phyloP scores from a whole-genome alignment of 2,113 vertebrate species.

The Pygoscelis antarcticus region DNA sequence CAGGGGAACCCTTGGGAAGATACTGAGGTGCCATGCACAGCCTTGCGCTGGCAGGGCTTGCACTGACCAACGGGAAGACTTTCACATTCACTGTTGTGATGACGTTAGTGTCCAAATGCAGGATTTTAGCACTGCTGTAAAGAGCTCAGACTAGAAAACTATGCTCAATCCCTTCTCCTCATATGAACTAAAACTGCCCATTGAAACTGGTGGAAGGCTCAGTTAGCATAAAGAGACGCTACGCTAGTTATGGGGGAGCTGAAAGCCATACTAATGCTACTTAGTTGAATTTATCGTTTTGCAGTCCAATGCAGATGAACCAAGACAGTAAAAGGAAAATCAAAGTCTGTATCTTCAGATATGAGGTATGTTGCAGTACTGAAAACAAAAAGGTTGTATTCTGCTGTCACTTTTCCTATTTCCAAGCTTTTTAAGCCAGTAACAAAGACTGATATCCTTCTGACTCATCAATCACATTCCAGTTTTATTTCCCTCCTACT shows the following conservation, averaged over 20 bases:
- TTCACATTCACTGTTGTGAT: neutral
- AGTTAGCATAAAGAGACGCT: neutral
- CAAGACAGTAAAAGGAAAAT: neutral
- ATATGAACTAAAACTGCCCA: neutral
- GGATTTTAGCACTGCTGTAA: neutral
- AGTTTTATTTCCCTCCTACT: neutral
- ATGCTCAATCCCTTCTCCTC: neutral
- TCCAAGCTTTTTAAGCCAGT: neutral
- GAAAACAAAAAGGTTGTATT: neutral
- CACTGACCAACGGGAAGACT: neutral
- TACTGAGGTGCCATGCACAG: neutral
- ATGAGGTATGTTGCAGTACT: neutral
- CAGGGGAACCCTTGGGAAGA: neutral
- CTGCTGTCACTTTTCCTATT: neutral
- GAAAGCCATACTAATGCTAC: neutral
- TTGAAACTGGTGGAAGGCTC: neutral
- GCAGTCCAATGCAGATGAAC: neutral
- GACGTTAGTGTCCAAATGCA: neutral
- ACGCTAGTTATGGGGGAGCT: neutral
- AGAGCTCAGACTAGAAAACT: neutral
- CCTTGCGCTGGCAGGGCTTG: neutral
- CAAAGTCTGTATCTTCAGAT: neutral
- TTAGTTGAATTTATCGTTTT: neutral
- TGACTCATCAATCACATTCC: neutral
- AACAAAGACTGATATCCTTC: neutral